Evolutionary conservation across 2,888 invertebrate species (phyloP), one percentile per base, ranked within the genome.

Genomic region (Luperina nickerlii): DNA sequence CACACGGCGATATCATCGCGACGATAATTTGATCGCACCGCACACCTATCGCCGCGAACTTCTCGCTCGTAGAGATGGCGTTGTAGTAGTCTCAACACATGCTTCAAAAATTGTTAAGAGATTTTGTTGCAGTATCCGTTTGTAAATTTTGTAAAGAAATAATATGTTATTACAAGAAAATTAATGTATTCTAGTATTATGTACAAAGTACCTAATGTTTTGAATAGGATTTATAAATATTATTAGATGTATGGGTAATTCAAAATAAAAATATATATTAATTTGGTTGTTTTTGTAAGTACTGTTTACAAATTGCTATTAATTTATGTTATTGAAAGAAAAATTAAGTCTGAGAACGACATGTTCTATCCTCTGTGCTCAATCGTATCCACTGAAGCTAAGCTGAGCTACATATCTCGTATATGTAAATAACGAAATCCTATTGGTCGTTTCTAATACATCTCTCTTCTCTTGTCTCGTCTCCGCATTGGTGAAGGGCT

Each of bases 161-260:
- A 74, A 20, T 60, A 73, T 74, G 54, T 78, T 51, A 27, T 2
- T 62, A 67, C 32, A n/a, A 69, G 20, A 42, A 72, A 66, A 45
- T 73, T 32, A 27, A 66, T 76, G 63, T 82, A 69, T 81, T 81
- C 51, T 89, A 78, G 71, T 78, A 76, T 82, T 83, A 88, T 88
- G 88, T 90, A 88, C 83, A 84, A 84, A 90, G 81, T 88, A 88
- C 81, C 82, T 84, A 88, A 86, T 84, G 78, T 82, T 76, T 84
- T 71, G 63, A 82, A 82, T 81, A 81, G 57, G 79, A 72, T 75
- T 75, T 81, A 83, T 75, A 45, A 83, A 83, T 82, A 76, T 60
- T 65, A 60, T 38, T 68, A 82, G 74, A 83, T 74, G 38, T 80
- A 75, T 78, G 67, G 79, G 60, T 78, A 57, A 81, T 81, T 81